Conservation (phyloP, 30 jellyfish, hydroid and myxozoan species). For the Rhopilema esculentum region DNA sequence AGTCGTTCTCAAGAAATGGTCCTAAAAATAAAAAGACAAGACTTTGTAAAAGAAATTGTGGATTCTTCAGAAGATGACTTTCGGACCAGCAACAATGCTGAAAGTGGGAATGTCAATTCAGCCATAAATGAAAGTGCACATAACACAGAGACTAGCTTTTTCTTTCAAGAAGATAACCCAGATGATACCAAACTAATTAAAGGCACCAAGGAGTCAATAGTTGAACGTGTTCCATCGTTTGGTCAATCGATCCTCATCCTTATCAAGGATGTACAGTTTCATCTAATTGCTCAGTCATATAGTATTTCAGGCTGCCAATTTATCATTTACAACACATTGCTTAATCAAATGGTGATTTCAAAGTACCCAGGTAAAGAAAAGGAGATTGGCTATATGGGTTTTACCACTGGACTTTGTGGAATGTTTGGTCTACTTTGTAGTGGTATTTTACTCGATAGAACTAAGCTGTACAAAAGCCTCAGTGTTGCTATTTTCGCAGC, state of each 20-base stretch:
- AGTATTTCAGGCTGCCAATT: constrained; percentile 77
- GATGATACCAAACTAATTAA: not conserved
- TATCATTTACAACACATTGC: constrained; percentile 78
- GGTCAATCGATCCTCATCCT: constrained; percentile 52
- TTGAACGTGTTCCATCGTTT: constrained; percentile 34
- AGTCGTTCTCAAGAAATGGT: constrained; percentile 85
- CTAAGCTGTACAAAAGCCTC: constrained; percentile 61
- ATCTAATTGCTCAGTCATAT: constrained; percentile 80
- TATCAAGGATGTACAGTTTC: constrained; percentile 66
- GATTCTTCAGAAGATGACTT: not conserved
- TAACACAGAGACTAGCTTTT: not conserved
- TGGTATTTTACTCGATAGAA: constrained; percentile 91
- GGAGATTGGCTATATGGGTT: constrained; percentile 93
- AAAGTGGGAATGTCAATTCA: not conserved
- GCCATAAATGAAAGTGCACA: not conserved
- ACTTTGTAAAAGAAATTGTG: not conserved
- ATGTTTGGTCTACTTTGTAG: constrained; percentile 76
- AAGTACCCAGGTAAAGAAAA: constrained; percentile 77
- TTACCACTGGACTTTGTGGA: constrained; percentile 72
- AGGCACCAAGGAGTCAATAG: not conserved
- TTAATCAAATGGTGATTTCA: constrained; percentile 76
- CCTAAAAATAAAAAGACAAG: not conserved
- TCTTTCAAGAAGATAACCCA: not conserved
- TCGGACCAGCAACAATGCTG: not conserved
- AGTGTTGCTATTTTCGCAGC: constrained; percentile 43